Base-by-base conservation (phyloP, 2,797 vertebrate genomes). In the Cottoperca gobio region DNA sequence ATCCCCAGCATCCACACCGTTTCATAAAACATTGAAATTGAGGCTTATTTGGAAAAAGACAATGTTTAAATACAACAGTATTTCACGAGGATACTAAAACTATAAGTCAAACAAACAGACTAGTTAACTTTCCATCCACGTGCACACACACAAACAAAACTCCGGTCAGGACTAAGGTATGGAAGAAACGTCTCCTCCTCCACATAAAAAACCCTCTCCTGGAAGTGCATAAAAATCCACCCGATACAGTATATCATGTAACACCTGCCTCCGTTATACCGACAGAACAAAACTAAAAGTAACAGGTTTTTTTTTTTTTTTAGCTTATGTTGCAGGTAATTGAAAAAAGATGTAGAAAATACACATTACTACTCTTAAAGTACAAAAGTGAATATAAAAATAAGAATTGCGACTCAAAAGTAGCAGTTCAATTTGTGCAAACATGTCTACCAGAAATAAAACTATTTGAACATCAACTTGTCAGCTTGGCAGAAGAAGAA, bases 281-380 rank as follows among this genome's bases (percentile, higher is more conserved):
- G 68, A 89, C 79, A 82, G 69, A 88, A 82, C 66, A 73, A 82
- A 92, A 90, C 80, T 86, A 88, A 79, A 80, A 74, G 73, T 81
- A 88, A 91, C 79, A 82, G 48, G 46, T 4, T 61, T 70, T 37
- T 59, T 53, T 65, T 57, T 84, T 78, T 83, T 77, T 89, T 84
- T 91, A 93, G 93, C 92, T 94, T 93, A 94, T 94, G 81, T 86
- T 82, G 91, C 88, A 89, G 90, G 77, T 86, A 86, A 82, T 64
- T 78, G 83, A 77, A 83, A 78, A 76, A 81, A 26, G 39, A 82
- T 54, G 72, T 84, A 87, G 75, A 90, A 90, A 90, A 89, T 71
- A 90, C 66, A 91, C 68, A 78, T 67, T 53, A 84, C 91, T 89
- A 88, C 71, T 85, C 68, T 85, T 76, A 82, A 70, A 88, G 80